Evolutionary conservation across 2,888 invertebrate species (phyloP).

Genomic region (Mylabris sibirica): DNA sequence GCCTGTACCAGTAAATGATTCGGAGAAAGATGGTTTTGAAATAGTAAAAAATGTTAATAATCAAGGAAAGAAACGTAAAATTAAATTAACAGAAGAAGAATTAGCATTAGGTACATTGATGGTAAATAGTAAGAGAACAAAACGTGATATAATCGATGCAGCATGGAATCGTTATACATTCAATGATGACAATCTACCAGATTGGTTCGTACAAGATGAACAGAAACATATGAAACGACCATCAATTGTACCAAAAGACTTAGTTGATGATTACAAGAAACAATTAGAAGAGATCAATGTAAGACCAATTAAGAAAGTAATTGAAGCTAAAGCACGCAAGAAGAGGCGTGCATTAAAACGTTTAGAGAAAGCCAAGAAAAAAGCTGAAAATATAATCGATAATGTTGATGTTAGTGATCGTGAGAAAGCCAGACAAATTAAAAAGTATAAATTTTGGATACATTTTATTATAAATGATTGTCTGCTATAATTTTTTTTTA

Average conservation of each 20-base stretch:
- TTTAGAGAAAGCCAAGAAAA: conserved; percentile 93
- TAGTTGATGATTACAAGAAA: conserved; percentile 86
- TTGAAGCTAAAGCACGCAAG: conserved; percentile 98
- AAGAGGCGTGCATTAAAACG: conserved; percentile 87
- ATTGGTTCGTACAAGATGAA: conserved; percentile 97
- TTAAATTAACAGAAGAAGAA: conserved; percentile 84
- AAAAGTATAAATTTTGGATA: conserved; percentile 68
- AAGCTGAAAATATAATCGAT: conserved; percentile 92
- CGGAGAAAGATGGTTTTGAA: conserved; percentile 72
- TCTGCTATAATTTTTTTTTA: conserved; percentile 34
- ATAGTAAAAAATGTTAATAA: conserved; percentile 65
- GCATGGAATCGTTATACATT: conserved; percentile 94
- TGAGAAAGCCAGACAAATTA: conserved; percentile 93
- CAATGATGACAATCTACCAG: conserved; percentile 90
- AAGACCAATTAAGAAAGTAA: conserved; percentile 95
- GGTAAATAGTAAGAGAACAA: conserved; percentile 88
- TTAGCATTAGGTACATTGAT: conserved; percentile 92
- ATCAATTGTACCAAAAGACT: conserved; percentile 84
- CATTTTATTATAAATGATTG: conserved; percentile 15
- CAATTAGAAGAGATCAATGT: conserved; percentile 87
- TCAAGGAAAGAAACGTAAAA: conserved; percentile 43
- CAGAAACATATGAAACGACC: conserved; percentile 86
- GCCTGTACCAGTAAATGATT: conserved; percentile 48
- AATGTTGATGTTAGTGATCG: conserved; percentile 87
- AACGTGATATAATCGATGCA: conserved; percentile 87